Base-by-base conservation (phyloP, 1,140 invertebrate species). In the Augochlora pura region DNA sequence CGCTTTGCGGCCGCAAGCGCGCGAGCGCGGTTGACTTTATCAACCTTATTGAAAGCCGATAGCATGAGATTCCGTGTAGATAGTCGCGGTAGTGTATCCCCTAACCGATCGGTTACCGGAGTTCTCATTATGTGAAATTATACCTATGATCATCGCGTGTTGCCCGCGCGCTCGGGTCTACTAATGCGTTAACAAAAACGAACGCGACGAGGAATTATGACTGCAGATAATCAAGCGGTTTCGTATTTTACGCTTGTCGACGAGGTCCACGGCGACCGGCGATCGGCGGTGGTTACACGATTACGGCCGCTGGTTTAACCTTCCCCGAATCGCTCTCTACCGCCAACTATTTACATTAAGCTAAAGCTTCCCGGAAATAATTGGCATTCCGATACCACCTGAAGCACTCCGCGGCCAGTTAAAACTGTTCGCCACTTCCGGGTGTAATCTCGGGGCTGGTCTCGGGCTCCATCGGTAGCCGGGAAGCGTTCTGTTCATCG, bases 31-130 rank as follows among this genome's bases (percentile, higher is more conserved):
- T 90, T 90, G 90, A 91, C 90, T 92, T 92, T 93, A 92, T 92
- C 91, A 92, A 91, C 88, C 91, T 92, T 91, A 91, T 93, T 91
- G 91, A 92, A 92, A 92, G 91, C 86, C 91, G 91, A 91, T 92
- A 91, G 89, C 83, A 80, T 79, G 84, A 91, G 90, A 92, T 92
- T 86, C 87, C 87, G 83, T 87, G 88, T 86, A 90, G 91, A 92
- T 92, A 90, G 85, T 84, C 18, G 18, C 82, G 76, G 84, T 87
- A 14, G 85, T 46, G 42, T 91, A 90, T 89, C 89, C 90, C 57
- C 69, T 79, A 82, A 80, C 81, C 89, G 86, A 91, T 91, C 90
- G 87, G 89, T 89, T 91, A 90, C 88, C 87, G 46, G 72, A 85
- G 82, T 81, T 86, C 84, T 86, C 83, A 85, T 86, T 86, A 85